A percentile compares a stretch with the other conserved stretches of the same genome.
These are phyloP conservation scores for Umimayanthus kanabou DNA, from an alignment of 92 coral and sea anemone species.

Conservation along the genomic window DNA sequence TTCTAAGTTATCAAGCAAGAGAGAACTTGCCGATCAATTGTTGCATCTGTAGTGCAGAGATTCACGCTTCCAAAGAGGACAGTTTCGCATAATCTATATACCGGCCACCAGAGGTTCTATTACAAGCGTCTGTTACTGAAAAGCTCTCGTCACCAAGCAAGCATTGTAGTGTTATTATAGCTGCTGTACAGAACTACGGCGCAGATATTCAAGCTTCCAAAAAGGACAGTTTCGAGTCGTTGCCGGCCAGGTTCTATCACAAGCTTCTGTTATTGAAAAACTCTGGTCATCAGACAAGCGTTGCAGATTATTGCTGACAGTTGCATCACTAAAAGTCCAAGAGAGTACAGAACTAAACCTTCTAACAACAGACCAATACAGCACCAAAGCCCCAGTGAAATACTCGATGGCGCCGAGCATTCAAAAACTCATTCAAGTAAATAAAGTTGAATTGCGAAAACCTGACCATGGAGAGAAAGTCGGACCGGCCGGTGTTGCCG, in stretches of 20 bases:
- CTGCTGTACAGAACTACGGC: background rate
- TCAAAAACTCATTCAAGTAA: too few species aligned
- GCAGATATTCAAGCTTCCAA: background rate
- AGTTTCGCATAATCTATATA: background rate
- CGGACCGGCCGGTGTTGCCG: background rate
- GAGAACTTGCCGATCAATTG: background rate
- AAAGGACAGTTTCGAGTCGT: background rate
- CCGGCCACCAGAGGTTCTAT: background rate
- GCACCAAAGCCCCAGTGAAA: too few species aligned
- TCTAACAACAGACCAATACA: too few species aligned
- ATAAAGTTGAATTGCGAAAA: background rate
- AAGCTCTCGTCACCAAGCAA: background rate
- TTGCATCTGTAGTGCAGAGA: background rate
- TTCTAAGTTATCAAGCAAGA: too few species aligned
- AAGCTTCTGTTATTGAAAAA: background rate
- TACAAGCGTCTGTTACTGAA: background rate
- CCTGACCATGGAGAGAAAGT: background rate
- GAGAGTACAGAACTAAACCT: too few species aligned
- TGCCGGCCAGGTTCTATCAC: background rate
- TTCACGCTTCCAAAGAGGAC: background rate
- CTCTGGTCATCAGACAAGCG: background rate
- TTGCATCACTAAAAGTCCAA: too few species aligned
- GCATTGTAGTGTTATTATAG: too few species aligned
- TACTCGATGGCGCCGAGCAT: too few species aligned
- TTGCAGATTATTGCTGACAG: too few species aligned